Evolutionary conservation across 2,113 vertebrate species (phyloP).

Genomic region (Cnemophilus loriae): DNA sequence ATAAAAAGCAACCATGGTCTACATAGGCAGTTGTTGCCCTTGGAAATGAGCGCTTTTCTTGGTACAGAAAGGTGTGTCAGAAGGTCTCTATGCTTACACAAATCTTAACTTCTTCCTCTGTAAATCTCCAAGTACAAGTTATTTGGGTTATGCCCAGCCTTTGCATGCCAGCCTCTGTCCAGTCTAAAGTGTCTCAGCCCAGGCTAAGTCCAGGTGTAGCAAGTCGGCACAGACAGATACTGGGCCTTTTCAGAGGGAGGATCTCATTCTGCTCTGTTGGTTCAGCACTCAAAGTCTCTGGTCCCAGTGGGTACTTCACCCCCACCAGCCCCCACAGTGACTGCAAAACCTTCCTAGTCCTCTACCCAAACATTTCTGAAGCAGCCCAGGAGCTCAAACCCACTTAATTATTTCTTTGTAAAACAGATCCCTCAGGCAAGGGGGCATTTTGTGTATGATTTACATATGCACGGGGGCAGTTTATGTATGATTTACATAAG

Average conservation of each 20-base stretch:
- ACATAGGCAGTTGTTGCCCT: neutral
- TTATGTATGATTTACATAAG: neutral
- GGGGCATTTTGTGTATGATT: neutral
- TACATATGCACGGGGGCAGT: neutral
- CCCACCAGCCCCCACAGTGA: neutral
- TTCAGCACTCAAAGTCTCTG: neutral
- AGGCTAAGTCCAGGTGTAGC: neutral
- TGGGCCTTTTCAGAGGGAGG: neutral
- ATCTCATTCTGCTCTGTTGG: neutral
- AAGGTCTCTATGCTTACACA: neutral
- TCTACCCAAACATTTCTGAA: neutral
- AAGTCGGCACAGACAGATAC: neutral
- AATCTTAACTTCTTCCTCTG: neutral
- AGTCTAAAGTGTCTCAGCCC: neutral
- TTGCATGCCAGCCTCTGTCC: neutral
- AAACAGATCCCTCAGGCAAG: neutral
- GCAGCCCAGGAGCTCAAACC: neutral
- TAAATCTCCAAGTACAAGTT: neutral
- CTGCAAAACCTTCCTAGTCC: neutral
- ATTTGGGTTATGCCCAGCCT: neutral
- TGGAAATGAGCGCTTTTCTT: neutral
- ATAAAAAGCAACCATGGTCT: neutral
- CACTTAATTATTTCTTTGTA: neutral
- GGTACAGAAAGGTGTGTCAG: neutral
- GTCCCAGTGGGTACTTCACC: neutral